Evolutionary conservation across 2,797 vertebrate species (phyloP).

Genomic region (Myotis findleyi): DNA sequence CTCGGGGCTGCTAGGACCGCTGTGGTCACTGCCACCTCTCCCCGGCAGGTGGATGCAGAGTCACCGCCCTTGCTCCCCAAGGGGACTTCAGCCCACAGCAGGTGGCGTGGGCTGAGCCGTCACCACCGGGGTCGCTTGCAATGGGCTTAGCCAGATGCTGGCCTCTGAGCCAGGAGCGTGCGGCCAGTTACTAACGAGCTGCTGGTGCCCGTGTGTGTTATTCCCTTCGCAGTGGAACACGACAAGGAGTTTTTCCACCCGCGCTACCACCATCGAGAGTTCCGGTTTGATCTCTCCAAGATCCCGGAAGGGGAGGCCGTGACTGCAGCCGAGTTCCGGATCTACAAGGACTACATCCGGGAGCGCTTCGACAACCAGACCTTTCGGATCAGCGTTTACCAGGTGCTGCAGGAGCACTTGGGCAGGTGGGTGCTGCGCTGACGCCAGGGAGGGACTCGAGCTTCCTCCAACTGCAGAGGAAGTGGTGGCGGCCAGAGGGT

Average conservation of each 20-base stretch:
- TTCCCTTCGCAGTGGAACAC: constrained; percentile 93
- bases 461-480: not conserved
- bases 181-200: not conserved
- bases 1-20: not conserved
- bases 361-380: constrained; percentile 96
- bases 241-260: constrained; percentile 96
- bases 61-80: not conserved
- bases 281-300: constrained; percentile 96
- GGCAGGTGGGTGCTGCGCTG: constrained; percentile 89
- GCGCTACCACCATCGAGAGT: constrained; percentile 95
- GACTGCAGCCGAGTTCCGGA: constrained; percentile 97
- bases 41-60: not conserved
- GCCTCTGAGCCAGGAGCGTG: not conserved
- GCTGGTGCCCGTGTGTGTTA: constrained; percentile 10
- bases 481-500: rapidly evolving
- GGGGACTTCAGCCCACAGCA: rapidly evolving
- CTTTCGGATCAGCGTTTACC: constrained; percentile 96
- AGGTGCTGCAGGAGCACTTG: constrained; percentile 96
- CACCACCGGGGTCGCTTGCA: rapidly evolving
- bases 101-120: rapidly evolving
- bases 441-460: rapidly evolving
- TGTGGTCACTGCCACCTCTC: not conserved
- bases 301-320: constrained; percentile 98
- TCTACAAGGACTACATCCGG: constrained; percentile 97
- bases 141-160: rapidly evolving